These are phyloP conservation scores for Panurus biarmicus DNA, from an alignment of 2,113 vertebrate species.

Conservation along the genomic window DNA sequence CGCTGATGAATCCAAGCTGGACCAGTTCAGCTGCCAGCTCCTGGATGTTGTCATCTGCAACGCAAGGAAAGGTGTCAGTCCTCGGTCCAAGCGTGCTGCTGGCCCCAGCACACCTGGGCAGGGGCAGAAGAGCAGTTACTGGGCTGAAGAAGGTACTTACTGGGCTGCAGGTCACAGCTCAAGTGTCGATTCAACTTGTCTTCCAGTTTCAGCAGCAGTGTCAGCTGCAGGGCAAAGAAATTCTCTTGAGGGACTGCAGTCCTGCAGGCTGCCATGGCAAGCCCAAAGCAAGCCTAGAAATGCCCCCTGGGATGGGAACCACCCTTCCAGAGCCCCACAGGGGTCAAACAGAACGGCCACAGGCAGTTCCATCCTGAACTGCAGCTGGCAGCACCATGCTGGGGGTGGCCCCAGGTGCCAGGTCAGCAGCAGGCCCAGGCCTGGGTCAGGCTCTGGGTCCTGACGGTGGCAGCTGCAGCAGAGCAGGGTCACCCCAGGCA, in stretches of 20 bases:
- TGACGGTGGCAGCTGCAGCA: neutral
- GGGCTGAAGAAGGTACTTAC: constrained; percentile 80
- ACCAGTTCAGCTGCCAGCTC: constrained; percentile 93
- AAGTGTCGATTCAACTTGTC: constrained; percentile 97
- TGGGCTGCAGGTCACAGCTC: constrained; percentile 96
- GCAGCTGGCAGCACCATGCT: neutral
- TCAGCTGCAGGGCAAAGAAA: constrained; percentile 75
- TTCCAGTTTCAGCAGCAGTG: constrained; percentile 93
- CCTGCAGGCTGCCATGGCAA: neutral
- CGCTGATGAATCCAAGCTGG: constrained; percentile 95
- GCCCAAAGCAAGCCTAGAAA: neutral
- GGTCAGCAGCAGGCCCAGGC: neutral
- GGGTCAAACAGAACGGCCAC: neutral
- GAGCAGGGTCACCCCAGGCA: neutral
- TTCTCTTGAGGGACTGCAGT: neutral
- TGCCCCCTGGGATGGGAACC: neutral
- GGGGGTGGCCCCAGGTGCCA: neutral
- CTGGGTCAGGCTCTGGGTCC: neutral
- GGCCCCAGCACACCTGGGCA: neutral
- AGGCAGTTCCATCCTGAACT: neutral
- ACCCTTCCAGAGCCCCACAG: neutral
- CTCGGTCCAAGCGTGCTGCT: accelerated
- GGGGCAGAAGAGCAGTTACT: constrained; percentile 68
- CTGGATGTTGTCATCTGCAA: constrained; percentile 90
- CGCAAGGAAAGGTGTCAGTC: neutral